phyloP scores from a whole-genome alignment of 2,888 invertebrate genomes.

The Spodoptera littoralis region DNA sequence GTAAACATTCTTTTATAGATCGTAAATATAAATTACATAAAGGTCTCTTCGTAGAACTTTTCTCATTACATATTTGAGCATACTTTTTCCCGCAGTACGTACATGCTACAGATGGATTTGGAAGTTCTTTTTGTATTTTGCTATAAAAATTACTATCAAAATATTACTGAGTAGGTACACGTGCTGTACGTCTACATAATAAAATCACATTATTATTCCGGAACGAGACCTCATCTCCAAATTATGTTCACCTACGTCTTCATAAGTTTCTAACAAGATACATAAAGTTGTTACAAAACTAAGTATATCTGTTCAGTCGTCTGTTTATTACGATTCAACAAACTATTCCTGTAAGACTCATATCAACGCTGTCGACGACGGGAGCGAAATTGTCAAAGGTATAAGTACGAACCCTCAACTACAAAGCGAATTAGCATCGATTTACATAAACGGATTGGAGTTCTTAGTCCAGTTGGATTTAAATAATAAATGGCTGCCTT shows the following conservation, averaged over 20 bases:
- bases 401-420: slow-evolving; percentile 61
- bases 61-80: slow-evolving; percentile 35
- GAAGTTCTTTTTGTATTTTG: too few relatives aligned
- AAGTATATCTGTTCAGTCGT: not conserved
- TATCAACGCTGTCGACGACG: slow-evolving; percentile 26
- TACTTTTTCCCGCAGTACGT: not conserved
- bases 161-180: too few relatives aligned
- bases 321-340: slow-evolving; percentile 14
- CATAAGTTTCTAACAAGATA: too few relatives aligned
- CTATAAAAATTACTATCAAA: too few relatives aligned
- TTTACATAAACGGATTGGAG: slow-evolving; percentile 81
- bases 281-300: not conserved
- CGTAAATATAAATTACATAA: slow-evolving; percentile 70
- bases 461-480: slow-evolving; percentile 76
- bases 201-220: too few relatives aligned
- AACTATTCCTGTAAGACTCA: slow-evolving; percentile 7
- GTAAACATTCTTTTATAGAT: slow-evolving; percentile 69
- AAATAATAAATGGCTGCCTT: slow-evolving; percentile 76
- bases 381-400: slow-evolving; percentile 38
- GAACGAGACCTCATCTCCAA: too few relatives aligned
- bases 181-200: too few relatives aligned
- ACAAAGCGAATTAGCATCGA: slow-evolving; percentile 74
- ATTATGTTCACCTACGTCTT: too few relatives aligned
- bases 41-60: slow-evolving; percentile 42
- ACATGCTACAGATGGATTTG: not conserved